Conservation (phyloP, 37 sponge, comb jelly and placozoan genomes). For the Agelas oroides region DNA sequence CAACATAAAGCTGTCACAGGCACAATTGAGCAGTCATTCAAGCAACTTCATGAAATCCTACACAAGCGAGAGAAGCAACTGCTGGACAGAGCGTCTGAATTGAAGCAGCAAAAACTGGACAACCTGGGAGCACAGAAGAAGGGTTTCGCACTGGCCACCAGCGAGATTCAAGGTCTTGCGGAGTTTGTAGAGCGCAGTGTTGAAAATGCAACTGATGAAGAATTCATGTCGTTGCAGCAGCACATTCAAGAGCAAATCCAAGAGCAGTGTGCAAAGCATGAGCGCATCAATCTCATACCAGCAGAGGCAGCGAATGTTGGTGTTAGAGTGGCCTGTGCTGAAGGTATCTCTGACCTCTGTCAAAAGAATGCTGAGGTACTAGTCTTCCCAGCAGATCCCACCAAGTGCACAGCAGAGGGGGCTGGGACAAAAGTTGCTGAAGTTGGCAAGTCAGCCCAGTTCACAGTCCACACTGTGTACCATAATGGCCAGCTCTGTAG, state of each 20-base stretch:
- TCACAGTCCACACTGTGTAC: neutral
- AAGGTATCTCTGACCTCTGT: slow-evolving; percentile 9
- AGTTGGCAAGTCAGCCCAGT: slow-evolving; percentile 6
- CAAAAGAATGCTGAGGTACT: slow-evolving; percentile 1
- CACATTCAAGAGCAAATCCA: neutral
- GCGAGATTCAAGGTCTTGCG: neutral
- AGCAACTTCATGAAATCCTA: slow-evolving; percentile 16
- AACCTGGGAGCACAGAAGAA: slow-evolving; percentile 4
- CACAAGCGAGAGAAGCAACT: slow-evolving; percentile 21
- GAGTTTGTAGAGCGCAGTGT: slow-evolving; percentile 19
- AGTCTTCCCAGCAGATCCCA: neutral
- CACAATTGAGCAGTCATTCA: slow-evolving; percentile 24
- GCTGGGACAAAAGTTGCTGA: slow-evolving; percentile 4
- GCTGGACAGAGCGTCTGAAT: neutral
- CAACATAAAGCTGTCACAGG: slow-evolving; percentile 3
- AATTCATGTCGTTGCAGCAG: neutral
- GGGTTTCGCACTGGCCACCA: neutral
- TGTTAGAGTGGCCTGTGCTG: slow-evolving; percentile 6
- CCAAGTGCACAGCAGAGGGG: neutral
- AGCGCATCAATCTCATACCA: neutral
- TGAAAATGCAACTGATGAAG: slow-evolving; percentile 10
- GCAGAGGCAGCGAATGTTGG: slow-evolving; percentile 12
- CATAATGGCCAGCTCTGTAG: too few species aligned
- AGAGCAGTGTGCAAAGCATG: neutral
- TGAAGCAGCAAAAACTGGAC: neutral